Percentiles rank a stretch among this genome's conserved stretches.
phyloP scores from a whole-genome alignment of 2,888 invertebrate genomes.

The Heterodera filipjevi region DNA sequence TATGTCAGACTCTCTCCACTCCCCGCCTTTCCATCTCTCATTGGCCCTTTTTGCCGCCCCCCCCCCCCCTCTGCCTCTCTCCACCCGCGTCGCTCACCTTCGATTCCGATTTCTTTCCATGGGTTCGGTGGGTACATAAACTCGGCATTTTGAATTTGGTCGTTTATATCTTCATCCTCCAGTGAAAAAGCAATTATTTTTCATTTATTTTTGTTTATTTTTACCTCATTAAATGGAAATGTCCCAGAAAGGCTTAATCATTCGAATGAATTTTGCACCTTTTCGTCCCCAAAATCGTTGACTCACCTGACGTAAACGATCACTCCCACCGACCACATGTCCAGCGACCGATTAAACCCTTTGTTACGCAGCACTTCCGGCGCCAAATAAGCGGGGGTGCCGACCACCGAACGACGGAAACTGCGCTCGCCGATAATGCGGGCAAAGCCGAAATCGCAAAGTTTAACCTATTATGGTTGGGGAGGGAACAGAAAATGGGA shows the following conservation, averaged over 20 bases:
- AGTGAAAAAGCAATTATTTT: not conserved
- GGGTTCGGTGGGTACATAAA: constrained; percentile 99
- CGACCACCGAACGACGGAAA: constrained; percentile 93
- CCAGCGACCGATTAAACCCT: constrained; percentile 95
- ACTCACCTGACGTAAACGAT: constrained; percentile 86
- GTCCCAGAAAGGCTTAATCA: constrained; percentile 85
- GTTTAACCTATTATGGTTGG: constrained; percentile 90
- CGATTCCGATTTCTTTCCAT: constrained; percentile 92
- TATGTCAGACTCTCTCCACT: not conserved
- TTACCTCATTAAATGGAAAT: constrained; percentile 91
- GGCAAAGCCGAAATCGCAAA: constrained; percentile 99
- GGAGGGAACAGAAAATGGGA: too few species aligned
- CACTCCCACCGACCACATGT: constrained; percentile 99
- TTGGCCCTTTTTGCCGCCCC: not conserved
- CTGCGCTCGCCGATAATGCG: constrained; percentile 98
- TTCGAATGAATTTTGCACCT: constrained; percentile 66
- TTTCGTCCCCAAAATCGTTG: not conserved
- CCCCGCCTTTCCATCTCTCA: not conserved
- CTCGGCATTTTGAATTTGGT: constrained; percentile 98
- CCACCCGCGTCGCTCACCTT: constrained; percentile 79
- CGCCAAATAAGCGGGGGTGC: constrained; percentile 91
- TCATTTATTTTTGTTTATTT: not conserved
- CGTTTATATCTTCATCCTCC: constrained; percentile 95
- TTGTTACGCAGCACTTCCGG: constrained; percentile 91
- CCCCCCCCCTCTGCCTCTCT: too few species aligned